Percentiles rank a stretch among this genome's conserved stretches.
Evolutionary conservation across 2,113 vertebrate species (phyloP).

Genomic region (Mormyrus lacerda): DNA sequence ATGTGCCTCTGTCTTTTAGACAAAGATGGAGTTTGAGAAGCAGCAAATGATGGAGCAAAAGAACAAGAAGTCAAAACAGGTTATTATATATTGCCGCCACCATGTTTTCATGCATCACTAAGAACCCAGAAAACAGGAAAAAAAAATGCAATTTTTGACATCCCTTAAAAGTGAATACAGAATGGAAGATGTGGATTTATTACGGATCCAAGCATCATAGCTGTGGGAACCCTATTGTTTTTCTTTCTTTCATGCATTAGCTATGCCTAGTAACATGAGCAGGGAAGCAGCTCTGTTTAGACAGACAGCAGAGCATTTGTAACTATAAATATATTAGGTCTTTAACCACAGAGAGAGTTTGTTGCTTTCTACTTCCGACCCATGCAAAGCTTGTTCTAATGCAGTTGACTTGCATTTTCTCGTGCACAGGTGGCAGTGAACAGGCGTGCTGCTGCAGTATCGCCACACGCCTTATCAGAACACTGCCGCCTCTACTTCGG

Average conservation of each 20-base stretch:
- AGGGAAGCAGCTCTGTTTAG: not conserved
- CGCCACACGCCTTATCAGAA: slow-evolving; percentile 44
- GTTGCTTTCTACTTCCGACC: not conserved
- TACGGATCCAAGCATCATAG: not conserved
- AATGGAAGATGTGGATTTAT: not conserved
- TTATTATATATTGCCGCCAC: not conserved
- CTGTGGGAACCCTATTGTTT: not conserved
- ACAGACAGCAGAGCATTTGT: not conserved
- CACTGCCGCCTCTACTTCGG: slow-evolving; percentile 80
- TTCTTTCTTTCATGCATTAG: not conserved
- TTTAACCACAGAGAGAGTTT: not conserved
- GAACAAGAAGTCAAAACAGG: slow-evolving; percentile 31
- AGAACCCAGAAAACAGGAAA: not conserved
- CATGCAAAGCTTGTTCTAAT: not conserved
- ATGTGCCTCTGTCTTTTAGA: slow-evolving; percentile 38
- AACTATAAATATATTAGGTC: not conserved
- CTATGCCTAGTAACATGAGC: not conserved
- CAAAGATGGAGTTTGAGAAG: slow-evolving; percentile 54
- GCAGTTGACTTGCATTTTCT: not conserved
- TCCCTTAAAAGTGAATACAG: not conserved
- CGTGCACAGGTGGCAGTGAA: not conserved
- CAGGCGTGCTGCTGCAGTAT: not conserved
- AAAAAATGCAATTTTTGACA: not conserved
- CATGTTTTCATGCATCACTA: not conserved
- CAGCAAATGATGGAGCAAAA: slow-evolving; percentile 34